Conservation (phyloP, 1,140 invertebrate species). For the Tetragonula clypearis region DNA sequence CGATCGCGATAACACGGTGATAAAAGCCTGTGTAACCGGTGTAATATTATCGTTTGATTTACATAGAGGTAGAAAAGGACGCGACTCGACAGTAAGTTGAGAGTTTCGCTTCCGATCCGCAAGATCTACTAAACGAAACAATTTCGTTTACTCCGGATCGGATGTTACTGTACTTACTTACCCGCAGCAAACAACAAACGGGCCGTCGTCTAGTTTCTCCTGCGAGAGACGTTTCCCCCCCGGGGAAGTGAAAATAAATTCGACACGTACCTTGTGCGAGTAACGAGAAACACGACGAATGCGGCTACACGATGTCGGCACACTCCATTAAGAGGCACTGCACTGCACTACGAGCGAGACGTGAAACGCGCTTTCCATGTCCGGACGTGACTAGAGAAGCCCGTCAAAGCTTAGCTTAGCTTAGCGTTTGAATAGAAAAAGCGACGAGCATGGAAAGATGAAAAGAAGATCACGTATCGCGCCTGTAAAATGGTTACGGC, state of each 20-base stretch:
- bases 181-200: neutral
- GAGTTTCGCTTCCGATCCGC: neutral
- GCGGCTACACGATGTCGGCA: conserved; percentile 59
- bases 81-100: neutral
- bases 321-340: conserved; percentile 73
- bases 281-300: conserved; percentile 69
- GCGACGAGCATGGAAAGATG: conserved; percentile 15
- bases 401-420: conserved; percentile 21
- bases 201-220: too few species aligned
- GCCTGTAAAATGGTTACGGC: conserved; percentile 23
- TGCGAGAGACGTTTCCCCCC: neutral
- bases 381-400: conserved; percentile 40
- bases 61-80: neutral
- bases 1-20: neutral
- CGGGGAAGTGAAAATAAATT: neutral
- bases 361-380: conserved; percentile 59
- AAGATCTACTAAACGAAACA: neutral
- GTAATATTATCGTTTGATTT: neutral
- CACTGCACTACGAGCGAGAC: conserved; percentile 68
- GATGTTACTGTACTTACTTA: neutral
- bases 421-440: conserved; percentile 5
- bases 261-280: conserved; percentile 69
- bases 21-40: neutral
- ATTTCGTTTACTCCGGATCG: neutral
- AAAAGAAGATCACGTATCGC: conserved; percentile 12